A percentile compares a stretch with the other conserved stretches of the same genome.
Evolutionary conservation across 2,888 invertebrate species (phyloP).

Genomic region (Agrenia bidenticulata): DNA sequence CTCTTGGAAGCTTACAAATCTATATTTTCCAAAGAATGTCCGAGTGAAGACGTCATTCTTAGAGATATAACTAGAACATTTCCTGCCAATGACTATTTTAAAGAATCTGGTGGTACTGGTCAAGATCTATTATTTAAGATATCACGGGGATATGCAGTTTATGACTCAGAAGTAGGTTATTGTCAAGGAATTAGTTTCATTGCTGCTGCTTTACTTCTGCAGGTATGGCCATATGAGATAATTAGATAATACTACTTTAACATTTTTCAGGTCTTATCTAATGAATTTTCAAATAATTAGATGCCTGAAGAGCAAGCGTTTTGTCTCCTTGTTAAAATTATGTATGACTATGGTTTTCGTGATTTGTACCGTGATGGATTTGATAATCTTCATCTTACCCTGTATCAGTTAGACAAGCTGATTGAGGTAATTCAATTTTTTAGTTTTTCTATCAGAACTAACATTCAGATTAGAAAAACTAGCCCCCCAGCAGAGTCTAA

Average conservation of each 20-base stretch:
- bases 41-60: slow-evolving; percentile 90
- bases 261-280: slow-evolving; percentile 2
- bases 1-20: slow-evolving; percentile 91
- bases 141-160: slow-evolving; percentile 95
- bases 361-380: slow-evolving; percentile 97
- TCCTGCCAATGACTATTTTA: slow-evolving; percentile 94
- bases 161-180: slow-evolving; percentile 97
- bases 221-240: slow-evolving; percentile 11
- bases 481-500: neutral
- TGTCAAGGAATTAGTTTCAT: slow-evolving; percentile 98
- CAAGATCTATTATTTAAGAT: slow-evolving; percentile 95
- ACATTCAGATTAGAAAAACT: neutral
- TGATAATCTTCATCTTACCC: slow-evolving; percentile 88
- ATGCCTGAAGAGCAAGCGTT: slow-evolving; percentile 99
- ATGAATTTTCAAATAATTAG: slow-evolving; percentile 60
- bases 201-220: slow-evolving; percentile 81
- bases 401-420: slow-evolving; percentile 90
- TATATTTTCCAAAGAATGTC: slow-evolving; percentile 92
- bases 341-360: slow-evolving; percentile 93
- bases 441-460: neutral
- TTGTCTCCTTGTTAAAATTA: slow-evolving; percentile 90
- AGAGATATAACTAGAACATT: slow-evolving; percentile 97
- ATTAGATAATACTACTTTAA: too few species aligned
- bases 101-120: slow-evolving; percentile 86
- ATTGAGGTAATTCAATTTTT: slow-evolving; percentile 68